Percentiles rank a stretch among this genome's conserved stretches.
phyloP scores from a whole-genome alignment of 2,797 vertebrate species.

The Erethizon dorsatum region DNA sequence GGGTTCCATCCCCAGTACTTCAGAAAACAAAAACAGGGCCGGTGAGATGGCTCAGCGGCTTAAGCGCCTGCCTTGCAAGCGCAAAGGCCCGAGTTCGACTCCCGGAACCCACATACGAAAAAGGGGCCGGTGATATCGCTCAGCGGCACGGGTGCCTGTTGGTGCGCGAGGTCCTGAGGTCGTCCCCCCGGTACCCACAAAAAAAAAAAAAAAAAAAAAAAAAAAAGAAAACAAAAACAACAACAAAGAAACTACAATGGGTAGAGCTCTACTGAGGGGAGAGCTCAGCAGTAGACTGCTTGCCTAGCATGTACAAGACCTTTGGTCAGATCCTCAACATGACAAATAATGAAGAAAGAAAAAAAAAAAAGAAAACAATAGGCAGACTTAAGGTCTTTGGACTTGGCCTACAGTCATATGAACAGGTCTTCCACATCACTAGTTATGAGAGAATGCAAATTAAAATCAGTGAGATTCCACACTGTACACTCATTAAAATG shows the following conservation, averaged over 20 bases:
- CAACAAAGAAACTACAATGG: background rate
- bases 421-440: background rate
- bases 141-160: too few species aligned
- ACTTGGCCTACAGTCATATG: background rate
- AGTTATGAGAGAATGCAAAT: slow-evolving; percentile 35
- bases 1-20: background rate
- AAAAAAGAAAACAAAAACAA: background rate
- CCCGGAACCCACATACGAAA: too few species aligned
- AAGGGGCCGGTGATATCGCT: too few species aligned
- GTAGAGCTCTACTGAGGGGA: background rate
- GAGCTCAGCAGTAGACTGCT: background rate
- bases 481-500: background rate
- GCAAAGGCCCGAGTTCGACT: too few species aligned
- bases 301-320: background rate
- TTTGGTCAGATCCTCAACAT: background rate
- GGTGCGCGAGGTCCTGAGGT: too few species aligned
- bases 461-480: slow-evolving; percentile 20
- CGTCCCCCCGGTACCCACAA: too few species aligned
- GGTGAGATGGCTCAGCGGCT: too few species aligned
- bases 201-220: too few species aligned
- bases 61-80: too few species aligned
- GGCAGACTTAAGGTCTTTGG: background rate
- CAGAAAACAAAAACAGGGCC: background rate
- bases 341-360: background rate
- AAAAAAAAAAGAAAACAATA: background rate